A percentile compares a stretch with the other conserved stretches of the same genome.
phyloP scores from a whole-genome alignment of 2,113 vertebrate species.

The Neolamprologus tretocephalus region DNA sequence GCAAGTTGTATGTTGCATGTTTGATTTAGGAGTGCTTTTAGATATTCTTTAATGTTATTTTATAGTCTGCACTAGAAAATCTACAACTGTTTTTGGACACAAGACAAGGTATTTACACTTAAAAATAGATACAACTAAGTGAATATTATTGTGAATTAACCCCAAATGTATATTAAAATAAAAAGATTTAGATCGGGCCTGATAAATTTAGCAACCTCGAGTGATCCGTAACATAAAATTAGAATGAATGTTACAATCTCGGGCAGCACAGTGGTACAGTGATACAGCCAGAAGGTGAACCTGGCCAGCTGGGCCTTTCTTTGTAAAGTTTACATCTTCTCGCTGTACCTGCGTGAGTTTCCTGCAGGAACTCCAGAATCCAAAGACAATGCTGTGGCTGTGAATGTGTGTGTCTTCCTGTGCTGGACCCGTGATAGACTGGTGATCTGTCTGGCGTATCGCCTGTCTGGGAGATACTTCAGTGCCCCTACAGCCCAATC shows the following conservation, averaged over 20 bases:
- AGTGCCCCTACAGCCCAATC: not conserved
- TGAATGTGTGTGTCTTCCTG: not conserved
- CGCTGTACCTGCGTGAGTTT: accelerated
- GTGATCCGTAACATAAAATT: not conserved
- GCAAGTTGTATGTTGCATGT: not conserved
- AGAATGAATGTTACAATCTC: not conserved
- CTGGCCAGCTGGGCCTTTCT: not conserved
- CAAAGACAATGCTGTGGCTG: not conserved
- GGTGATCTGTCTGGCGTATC: accelerated
- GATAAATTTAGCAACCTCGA: not conserved
- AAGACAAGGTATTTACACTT: accelerated
- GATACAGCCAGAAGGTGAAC: not conserved
- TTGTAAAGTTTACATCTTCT: not conserved
- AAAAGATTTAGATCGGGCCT: not conserved
- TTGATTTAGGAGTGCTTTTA: not conserved
- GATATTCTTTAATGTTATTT: not conserved
- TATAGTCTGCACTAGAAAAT: not conserved
- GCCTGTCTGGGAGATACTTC: not conserved
- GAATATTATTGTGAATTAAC: not conserved
- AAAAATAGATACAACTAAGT: not conserved
- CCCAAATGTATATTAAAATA: not conserved
- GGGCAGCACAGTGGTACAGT: accelerated
- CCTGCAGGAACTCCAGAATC: not conserved
- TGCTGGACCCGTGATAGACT: not conserved
- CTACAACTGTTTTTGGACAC: not conserved